Base-by-base conservation (phyloP, 2,113 vertebrate species). In the Mus pahari region DNA sequence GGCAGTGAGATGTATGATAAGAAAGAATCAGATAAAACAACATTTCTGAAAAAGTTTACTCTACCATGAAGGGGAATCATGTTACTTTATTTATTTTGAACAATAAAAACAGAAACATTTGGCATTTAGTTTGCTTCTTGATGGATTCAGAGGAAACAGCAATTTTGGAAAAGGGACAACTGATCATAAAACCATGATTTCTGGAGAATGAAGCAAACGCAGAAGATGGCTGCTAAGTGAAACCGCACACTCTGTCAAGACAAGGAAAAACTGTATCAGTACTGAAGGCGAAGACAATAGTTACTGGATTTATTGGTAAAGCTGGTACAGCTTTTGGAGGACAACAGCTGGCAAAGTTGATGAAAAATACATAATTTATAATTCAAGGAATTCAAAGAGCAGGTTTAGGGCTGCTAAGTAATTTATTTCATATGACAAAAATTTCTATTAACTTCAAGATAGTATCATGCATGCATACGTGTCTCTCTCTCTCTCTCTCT, bases 91-190 rank as follows among this genome's bases (percentile, higher is more conserved):
- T 73, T 88, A 73, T 91, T 93, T 86, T n/a, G 39, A 86, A 5
- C 58, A 64, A 86, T 86, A n/a, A 79, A 73, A 75, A 86, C 55
- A 84, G 26, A 13, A 88, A 74, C 4, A 84, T 81, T 70, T 95
- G 78, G 84, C 64, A 81, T 91, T 95, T 95, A 7, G 60, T 91
- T 66, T 81, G 10, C 68, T 36, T 70, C 94, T 92, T 60, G 12
- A 86, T 77, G 33, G n/a, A 28, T 77, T 83, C 64, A 13, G 60
- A 82, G 86, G 26, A 22, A 92, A 70, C 31, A 64, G 24, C 28
- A 12, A 13, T 77, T 50, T 33, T 42, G 53, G 81, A 91, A 84
- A 94, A 42, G 11, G 11, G 70, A n/a, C 45, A 87, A 28, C 11
- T 60, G 45, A 14, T 11, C 17, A n/a, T 68, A 86, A 92, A 92